Evolutionary conservation across 1,140 invertebrate genomes (phyloP), one percentile per base, ranked within the genome.

Genomic region (Sipha flava): DNA sequence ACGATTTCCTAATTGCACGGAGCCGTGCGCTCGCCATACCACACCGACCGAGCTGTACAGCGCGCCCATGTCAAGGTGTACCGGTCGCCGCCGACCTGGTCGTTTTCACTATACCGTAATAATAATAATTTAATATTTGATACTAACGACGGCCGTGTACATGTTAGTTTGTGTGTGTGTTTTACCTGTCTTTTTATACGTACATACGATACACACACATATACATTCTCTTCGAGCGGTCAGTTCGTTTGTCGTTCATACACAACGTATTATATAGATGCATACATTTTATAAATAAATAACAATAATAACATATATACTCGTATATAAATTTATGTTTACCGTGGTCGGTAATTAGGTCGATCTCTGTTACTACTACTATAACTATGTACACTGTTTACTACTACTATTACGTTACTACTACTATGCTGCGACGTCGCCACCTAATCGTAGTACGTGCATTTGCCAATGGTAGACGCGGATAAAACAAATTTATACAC

Each of bases 21-120:
- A 9, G 18, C 18, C 16, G 29, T 18, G 18, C 29, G 54, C 59
- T 29, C 31, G 31, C 59, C 29, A 31, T 64, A 64, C 64, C 59
- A n/a, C 7, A 23, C 64, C 34, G 34, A 66, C 12, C 21, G 29
- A 37, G 26, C 29, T 23, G 40, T 14, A n/a, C n/a, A 16, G 34
- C 72, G 49, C 72, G 49, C 49, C 34, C 49, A 52, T 77, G 73
- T 77, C 73, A 77, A 77, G 73, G 73, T 77, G 73, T 77, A 77
- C 73, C 73, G 73, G 73, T 77, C 73, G 66, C 37, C 34, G 47
- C 21, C 52, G 54, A n/a, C n/a, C n/a, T 21, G 16, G 64, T 43
- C 64, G 64, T 77, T 77, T 77, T 77, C 73, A 57, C 73, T 40
- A 40, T 29, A 57, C 37, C 21, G 37, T 37, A 40, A 34, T 62